Evolutionary conservation across 2,888 invertebrate genomes (phyloP).

Genomic region (Malacosoma neustria): DNA sequence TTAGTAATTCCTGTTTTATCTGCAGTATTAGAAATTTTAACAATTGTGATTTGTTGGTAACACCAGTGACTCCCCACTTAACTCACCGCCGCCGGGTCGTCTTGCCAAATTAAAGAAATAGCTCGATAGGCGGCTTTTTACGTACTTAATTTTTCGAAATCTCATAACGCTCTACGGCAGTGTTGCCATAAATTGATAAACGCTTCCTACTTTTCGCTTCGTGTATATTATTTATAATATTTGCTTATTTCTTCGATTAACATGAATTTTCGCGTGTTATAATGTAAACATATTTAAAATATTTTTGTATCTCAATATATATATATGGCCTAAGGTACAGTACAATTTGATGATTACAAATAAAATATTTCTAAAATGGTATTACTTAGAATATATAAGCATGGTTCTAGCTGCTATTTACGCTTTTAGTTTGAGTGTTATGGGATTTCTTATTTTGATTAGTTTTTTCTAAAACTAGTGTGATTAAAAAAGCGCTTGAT

Average conservation of each 20-base stretch:
- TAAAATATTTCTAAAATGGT: too few species aligned
- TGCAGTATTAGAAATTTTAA: conserved; percentile 63
- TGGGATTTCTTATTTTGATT: too few species aligned
- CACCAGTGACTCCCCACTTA: not conserved
- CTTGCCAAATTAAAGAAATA: conserved; percentile 50
- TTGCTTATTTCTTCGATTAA: not conserved
- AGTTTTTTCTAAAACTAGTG: too few species aligned
- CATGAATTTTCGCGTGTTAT: not conserved
- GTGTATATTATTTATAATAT: not conserved
- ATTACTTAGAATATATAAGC: too few species aligned
- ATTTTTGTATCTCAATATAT: not conserved
- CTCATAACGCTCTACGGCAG: not conserved
- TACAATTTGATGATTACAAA: not conserved
- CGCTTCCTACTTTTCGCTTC: not conserved
- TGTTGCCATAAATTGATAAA: not conserved
- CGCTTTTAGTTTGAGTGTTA: too few species aligned
- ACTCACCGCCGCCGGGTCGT: conserved; percentile 30
- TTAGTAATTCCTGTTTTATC: conserved; percentile 47
- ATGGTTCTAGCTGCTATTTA: too few species aligned
- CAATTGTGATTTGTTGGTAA: conserved; percentile 40
- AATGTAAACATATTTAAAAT: not conserved
- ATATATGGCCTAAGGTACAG: not conserved
- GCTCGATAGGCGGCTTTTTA: conserved; percentile 27
- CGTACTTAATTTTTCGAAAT: conserved; percentile 53
- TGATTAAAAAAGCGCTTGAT: too few species aligned